phyloP scores from a whole-genome alignment of 1,140 invertebrate species.

The Acromyrmex echinatior region DNA sequence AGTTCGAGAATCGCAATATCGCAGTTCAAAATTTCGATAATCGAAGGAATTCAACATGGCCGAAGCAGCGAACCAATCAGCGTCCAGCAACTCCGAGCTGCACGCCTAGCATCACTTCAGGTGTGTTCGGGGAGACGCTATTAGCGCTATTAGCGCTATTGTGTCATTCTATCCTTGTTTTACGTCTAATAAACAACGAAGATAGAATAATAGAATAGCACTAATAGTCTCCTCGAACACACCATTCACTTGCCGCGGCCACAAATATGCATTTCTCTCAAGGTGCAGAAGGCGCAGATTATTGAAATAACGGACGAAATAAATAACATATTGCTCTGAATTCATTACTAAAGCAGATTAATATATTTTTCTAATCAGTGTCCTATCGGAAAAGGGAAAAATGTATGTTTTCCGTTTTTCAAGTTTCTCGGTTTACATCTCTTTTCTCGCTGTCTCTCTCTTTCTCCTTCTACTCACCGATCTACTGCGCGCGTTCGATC shows the following conservation, averaged over 20 bases:
- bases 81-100: too few relatives aligned
- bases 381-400: not conserved
- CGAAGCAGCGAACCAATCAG: not conserved
- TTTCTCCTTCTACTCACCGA: not conserved
- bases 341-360: not conserved
- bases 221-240: too few relatives aligned
- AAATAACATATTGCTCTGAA: not conserved
- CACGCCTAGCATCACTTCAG: too few relatives aligned
- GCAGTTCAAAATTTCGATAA: slow-evolving; percentile 8
- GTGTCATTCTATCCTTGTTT: too few relatives aligned
- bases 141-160: too few relatives aligned
- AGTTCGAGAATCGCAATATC: slow-evolving; percentile 17
- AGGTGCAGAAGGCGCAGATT: not conserved
- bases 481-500: slow-evolving; percentile 21
- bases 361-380: not conserved
- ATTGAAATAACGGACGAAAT: not conserved
- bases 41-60: not conserved
- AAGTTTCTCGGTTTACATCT: not conserved
- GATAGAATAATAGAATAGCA: too few relatives aligned
- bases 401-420: not conserved
- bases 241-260: too few relatives aligned
- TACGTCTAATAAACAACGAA: too few relatives aligned
- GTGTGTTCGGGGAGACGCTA: too few relatives aligned
- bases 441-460: not conserved
- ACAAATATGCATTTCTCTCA: not conserved